phyloP scores from a whole-genome alignment of 2,113 vertebrate species.

The Steatornis caripensis region DNA sequence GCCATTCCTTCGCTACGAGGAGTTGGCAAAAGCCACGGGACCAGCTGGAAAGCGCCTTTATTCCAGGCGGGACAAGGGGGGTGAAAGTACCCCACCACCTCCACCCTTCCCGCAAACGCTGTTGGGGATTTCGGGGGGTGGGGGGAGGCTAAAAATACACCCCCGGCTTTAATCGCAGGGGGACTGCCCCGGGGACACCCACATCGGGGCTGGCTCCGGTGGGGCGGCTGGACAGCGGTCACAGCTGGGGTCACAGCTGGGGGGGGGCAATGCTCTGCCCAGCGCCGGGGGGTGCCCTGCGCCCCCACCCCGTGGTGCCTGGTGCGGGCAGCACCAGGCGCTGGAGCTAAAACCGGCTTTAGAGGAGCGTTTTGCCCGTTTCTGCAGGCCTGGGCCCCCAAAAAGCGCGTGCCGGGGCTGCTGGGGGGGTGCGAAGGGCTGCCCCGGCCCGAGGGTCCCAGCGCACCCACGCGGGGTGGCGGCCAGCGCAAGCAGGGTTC shows the following conservation, averaged over 20 bases:
- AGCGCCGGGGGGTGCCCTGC: neutral
- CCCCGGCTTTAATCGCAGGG: neutral
- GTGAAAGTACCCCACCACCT: neutral
- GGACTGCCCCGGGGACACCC: neutral
- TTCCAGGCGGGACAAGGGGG: neutral
- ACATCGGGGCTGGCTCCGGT: neutral
- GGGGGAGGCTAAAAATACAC: neutral
- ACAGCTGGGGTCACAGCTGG: neutral
- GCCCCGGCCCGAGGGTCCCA: neutral
- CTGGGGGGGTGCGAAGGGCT: neutral
- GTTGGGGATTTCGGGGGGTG: fast-evolving
- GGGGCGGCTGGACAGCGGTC: fast-evolving
- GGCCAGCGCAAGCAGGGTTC: no score
- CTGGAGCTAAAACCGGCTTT: neutral
- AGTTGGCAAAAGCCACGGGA: neutral
- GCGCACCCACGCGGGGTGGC: neutral
- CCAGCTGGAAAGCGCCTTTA: conserved; percentile 31
- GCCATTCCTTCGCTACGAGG: neutral
- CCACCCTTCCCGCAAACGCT: neutral
- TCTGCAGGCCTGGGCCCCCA: neutral
- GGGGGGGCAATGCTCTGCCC: neutral
- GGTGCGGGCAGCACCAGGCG: neutral
- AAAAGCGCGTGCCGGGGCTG: fast-evolving
- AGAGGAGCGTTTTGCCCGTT: neutral
- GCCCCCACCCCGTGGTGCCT: no score